Conservation (phyloP, 2,113 vertebrate species). For the Embiotoca jacksoni region DNA sequence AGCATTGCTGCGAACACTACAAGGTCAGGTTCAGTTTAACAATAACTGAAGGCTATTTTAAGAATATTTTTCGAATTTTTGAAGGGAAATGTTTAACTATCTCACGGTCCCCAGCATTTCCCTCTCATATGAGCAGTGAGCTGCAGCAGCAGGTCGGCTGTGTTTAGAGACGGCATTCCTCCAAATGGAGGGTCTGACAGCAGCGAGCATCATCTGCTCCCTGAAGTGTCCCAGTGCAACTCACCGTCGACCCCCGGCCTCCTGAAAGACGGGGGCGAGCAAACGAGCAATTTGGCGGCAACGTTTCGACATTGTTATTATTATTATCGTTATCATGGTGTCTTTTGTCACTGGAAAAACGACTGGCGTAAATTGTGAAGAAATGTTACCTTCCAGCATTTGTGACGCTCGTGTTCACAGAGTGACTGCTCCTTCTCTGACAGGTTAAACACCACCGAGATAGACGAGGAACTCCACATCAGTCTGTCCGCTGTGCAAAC, state of each 20-base stretch:
- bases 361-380: no score
- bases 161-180: conserved; percentile 31
- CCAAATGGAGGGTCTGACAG: conserved; percentile 20
- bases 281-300: background rate
- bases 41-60: background rate
- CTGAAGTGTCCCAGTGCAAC: background rate
- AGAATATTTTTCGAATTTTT: background rate
- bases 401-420: background rate
- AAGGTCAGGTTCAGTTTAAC: background rate
- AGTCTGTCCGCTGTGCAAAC: conserved; percentile 46
- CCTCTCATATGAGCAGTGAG: conserved; percentile 1
- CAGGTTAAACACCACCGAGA: conserved; percentile 19
- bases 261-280: background rate
- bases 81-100: background rate
- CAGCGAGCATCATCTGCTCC: conserved; percentile 19
- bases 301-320: background rate
- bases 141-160: background rate
- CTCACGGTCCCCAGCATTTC: conserved; percentile 18
- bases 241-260: conserved; percentile 13
- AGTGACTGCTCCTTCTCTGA: conserved; percentile 11
- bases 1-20: background rate
- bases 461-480: conserved; percentile 54
- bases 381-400: background rate
- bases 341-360: background rate
- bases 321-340: background rate